Base-by-base conservation (phyloP, 2,797 vertebrate genomes). In the Periophthalmus magnuspinnatus region DNA sequence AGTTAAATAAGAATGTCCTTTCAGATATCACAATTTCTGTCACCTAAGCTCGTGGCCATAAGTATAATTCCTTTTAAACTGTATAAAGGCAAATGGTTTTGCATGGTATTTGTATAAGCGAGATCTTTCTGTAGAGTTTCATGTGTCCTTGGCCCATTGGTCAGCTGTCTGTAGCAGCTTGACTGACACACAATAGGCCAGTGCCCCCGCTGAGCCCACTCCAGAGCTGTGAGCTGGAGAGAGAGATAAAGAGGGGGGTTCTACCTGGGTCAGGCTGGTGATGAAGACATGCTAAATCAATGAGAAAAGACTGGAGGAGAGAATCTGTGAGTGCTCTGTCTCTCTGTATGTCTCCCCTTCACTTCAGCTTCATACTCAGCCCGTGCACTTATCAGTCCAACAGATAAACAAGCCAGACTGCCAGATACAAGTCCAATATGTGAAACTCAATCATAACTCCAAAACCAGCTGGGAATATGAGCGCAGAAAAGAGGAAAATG, bases 371-470 rank as follows among this genome's bases (percentile, higher is more conserved):
- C 84, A 56, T 48, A 80, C 86, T 77, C 67, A 36, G 80, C 84
- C 78, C 47, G 71, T 78, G 58, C 79, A 85, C 84, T 91, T 91
- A 93, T 92, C 88, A 88, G 83, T 79, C 78, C 69, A 82, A 84
- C 87, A 90, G 90, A 92, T 92, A 92, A 93, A 93, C 89, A 91
- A 84, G 81, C 83, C 77, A 72, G 83, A 85, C 87, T 93, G 88
- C 90, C 91, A 91, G 90, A 92, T 91, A 91, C 88, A 91, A 91
- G 89, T 92, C 86, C 88, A 90, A 90, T 91, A 92, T 91, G 84
- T 90, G 91, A 91, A 91, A 93, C 91, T 90, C 88, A 91, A 93
- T 93, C 89, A 90, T 90, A 89, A 84, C 81, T 90, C 82, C 67
- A 83, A 88, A 86, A 85, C 83, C 85, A 58, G 77, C 79, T 80